Percentiles rank a stretch among this genome's conserved stretches.
Evolutionary conservation across 2,888 invertebrate species (phyloP).

Genomic region (Agrenia bidenticulata): DNA sequence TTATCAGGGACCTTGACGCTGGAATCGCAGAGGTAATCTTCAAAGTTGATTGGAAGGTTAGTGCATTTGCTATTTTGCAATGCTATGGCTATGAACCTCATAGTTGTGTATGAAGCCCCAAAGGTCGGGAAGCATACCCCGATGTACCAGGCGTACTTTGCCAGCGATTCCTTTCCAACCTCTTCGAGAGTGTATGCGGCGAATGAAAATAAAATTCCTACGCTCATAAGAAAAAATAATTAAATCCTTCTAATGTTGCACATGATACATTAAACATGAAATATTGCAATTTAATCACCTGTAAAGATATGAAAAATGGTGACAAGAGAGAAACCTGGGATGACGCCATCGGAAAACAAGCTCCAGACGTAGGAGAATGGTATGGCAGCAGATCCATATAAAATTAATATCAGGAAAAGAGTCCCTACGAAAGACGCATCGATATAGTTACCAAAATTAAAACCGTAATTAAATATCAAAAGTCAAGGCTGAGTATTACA

Average conservation of each 20-base stretch:
- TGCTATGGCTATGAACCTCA: slow-evolving; percentile 38
- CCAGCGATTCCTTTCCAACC: neutral
- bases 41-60: slow-evolving; percentile 19
- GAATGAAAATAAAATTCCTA: slow-evolving; percentile 41
- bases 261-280: too few relatives aligned
- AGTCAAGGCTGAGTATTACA: too few relatives aligned
- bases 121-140: slow-evolving; percentile 40
- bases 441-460: too few relatives aligned
- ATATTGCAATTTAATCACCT: too few relatives aligned
- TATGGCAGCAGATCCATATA: slow-evolving; percentile 66
- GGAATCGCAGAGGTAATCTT: slow-evolving; percentile 41
- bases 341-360: slow-evolving; percentile 59
- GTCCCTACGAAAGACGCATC: slow-evolving; percentile 59
- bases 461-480: too few relatives aligned
- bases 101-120: slow-evolving; percentile 30
- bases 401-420: slow-evolving; percentile 59
- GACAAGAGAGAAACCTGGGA: slow-evolving; percentile 59
- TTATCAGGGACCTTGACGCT: slow-evolving; percentile 22
- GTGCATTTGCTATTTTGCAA: slow-evolving; percentile 43
- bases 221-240: too few relatives aligned
- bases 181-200: slow-evolving; percentile 33
- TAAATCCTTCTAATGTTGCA: too few relatives aligned
- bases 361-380: slow-evolving; percentile 67
- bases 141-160: slow-evolving; percentile 6
- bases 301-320: slow-evolving; percentile 54